Percentiles rank a stretch among this genome's conserved stretches.
These are phyloP conservation scores for Synchiropus splendidus DNA, from an alignment of 2,113 vertebrate genomes.

Conservation along the genomic window DNA sequence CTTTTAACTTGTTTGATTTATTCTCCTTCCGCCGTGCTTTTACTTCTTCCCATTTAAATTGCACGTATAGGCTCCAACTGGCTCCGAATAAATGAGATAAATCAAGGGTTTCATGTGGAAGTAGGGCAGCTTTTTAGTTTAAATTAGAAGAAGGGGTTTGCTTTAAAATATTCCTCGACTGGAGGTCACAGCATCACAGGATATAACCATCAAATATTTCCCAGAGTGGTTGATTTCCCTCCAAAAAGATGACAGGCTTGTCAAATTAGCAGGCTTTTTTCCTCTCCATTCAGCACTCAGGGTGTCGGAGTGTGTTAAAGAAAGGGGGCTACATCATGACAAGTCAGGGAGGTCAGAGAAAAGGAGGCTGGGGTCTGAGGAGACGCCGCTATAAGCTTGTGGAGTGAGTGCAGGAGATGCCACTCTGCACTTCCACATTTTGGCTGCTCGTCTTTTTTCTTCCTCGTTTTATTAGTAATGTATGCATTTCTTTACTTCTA, in stretches of 20 bases:
- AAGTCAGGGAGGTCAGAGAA: constrained; percentile 62
- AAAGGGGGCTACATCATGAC: constrained; percentile 60
- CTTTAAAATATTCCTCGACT: constrained; percentile 7
- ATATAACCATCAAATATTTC: constrained; percentile 24
- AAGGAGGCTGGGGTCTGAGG: constrained; percentile 34
- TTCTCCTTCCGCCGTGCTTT: neutral
- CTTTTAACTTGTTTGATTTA: neutral
- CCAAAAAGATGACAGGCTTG: constrained; percentile 16
- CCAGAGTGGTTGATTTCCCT: constrained; percentile 15
- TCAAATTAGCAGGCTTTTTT: constrained; percentile 13
- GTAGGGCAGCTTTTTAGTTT: constrained; percentile 14
- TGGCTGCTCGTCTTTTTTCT: neutral
- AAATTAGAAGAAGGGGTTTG: constrained; percentile 6
- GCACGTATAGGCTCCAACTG: constrained; percentile 12
- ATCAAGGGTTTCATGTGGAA: constrained; percentile 26
- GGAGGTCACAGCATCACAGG: constrained; percentile 10
- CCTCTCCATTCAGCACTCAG: neutral
- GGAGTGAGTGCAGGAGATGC: constrained; percentile 26
- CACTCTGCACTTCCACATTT: neutral
- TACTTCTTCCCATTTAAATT: constrained; percentile 8
- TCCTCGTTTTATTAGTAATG: too few species aligned
- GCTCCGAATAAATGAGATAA: constrained; percentile 32
- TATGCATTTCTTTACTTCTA: too few species aligned
- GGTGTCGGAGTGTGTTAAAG: constrained; percentile 50
- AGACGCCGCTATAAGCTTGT: constrained; percentile 36